Conservation (phyloP, 2,113 vertebrate species). For the Neoarius graeffei region DNA sequence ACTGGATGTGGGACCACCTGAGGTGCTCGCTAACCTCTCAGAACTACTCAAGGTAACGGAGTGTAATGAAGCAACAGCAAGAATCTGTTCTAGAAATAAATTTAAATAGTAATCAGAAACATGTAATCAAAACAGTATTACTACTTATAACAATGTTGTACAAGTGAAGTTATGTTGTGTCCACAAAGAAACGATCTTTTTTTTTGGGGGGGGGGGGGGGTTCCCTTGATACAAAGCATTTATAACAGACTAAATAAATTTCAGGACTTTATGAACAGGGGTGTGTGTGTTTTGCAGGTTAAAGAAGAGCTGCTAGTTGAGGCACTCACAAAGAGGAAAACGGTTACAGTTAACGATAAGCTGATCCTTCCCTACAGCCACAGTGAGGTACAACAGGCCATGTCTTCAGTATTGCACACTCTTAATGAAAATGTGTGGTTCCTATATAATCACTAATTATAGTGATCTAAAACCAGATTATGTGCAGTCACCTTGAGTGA, state of each 20-base stretch:
- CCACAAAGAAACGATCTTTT: neutral
- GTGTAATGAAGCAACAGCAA: neutral
- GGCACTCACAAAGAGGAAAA: constrained; percentile 96
- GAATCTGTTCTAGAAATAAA: neutral
- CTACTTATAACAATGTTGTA: neutral
- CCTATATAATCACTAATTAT: too few species aligned
- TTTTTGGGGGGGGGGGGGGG: too few species aligned
- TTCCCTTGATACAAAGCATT: neutral
- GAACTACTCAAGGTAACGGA: constrained; percentile 85
- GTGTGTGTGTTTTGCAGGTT: constrained; percentile 75
- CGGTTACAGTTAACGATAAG: constrained; percentile 94
- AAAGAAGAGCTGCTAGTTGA: constrained; percentile 92
- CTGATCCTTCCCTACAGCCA: constrained; percentile 96
- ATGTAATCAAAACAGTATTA: neutral
- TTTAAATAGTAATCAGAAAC: neutral
- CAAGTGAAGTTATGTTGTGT: too few species aligned
- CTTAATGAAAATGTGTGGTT: neutral
- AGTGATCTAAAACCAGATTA: neutral
- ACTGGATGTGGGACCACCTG: constrained; percentile 90
- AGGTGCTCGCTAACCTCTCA: constrained; percentile 89
- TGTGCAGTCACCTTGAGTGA: neutral
- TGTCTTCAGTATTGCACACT: constrained; percentile 4
- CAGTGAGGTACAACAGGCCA: constrained; percentile 79
- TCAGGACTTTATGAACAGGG: neutral
- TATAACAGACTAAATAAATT: neutral